A percentile compares a stretch with the other conserved stretches of the same genome.
These are phyloP conservation scores for Diarsia mendica DNA, from an alignment of 2,888 invertebrate genomes.

Conservation along the genomic window DNA sequence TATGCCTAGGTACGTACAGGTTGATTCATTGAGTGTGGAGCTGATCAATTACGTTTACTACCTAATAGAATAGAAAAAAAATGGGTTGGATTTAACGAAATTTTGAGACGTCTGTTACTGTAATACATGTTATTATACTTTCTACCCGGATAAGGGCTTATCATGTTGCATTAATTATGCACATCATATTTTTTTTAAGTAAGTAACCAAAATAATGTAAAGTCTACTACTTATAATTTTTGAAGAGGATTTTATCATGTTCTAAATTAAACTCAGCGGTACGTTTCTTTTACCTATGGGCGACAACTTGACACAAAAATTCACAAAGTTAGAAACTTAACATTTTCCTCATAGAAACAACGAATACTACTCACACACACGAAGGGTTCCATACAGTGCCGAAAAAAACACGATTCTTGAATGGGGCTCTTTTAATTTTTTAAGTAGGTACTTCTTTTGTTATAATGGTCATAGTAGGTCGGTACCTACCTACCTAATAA, in stretches of 20 bases:
- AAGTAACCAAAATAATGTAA: neutral
- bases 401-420: neutral
- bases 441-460: no score
- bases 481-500: no score
- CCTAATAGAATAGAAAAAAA: conserved; percentile 3
- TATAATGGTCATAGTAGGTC: no score
- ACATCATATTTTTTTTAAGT: neutral
- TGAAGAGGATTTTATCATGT: neutral
- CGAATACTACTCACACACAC: neutral
- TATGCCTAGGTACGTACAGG: conserved; percentile 22
- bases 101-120: neutral
- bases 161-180: conserved; percentile 12
- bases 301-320: neutral
- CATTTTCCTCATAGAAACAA: neutral
- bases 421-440: no score
- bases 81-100: conserved; percentile 7
- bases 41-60: conserved; percentile 26
- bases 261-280: neutral
- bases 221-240: neutral
- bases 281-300: neutral
- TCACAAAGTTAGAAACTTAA: neutral
- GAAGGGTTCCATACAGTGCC: neutral
- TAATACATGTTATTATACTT: neutral
- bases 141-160: conserved; percentile 7
- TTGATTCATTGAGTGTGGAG: conserved; percentile 29